These are phyloP conservation scores for Polyploca ridens DNA, from an alignment of 2,888 invertebrate genomes.

Conservation along the genomic window DNA sequence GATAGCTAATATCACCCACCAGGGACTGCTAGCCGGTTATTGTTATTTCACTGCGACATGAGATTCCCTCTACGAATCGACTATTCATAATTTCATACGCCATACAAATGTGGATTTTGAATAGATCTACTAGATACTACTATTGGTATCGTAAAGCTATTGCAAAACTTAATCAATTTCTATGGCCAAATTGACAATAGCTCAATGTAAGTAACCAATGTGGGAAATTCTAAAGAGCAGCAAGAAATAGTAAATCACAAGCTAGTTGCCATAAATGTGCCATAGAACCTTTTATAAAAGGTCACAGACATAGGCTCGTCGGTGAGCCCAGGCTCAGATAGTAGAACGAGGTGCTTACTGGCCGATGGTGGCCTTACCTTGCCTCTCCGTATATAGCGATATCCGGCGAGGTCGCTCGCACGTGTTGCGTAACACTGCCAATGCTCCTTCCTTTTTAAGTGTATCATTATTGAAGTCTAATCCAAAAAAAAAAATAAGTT, in stretches of 20 bases:
- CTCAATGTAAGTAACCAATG: too few species aligned
- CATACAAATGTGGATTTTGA: too few species aligned
- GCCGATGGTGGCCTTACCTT: slow-evolving; percentile 72
- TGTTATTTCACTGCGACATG: background rate
- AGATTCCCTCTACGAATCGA: background rate
- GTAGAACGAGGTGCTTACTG: slow-evolving; percentile 57
- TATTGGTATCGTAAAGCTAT: too few species aligned
- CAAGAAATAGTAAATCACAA: background rate
- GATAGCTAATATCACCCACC: too few species aligned
- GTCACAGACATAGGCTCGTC: background rate
- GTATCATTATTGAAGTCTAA: slow-evolving; percentile 49
- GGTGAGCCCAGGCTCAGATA: background rate
- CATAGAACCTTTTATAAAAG: background rate
- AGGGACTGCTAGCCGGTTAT: too few species aligned
- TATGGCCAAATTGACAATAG: background rate
- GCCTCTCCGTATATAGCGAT: slow-evolving; percentile 72
- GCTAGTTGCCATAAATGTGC: background rate
- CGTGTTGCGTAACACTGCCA: slow-evolving; percentile 62
- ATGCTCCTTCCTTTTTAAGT: slow-evolving; percentile 60
- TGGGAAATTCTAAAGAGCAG: background rate
- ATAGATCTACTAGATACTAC: too few species aligned
- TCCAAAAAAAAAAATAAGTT: slow-evolving; percentile 36
- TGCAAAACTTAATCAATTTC: background rate
- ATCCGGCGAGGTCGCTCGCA: slow-evolving; percentile 69
- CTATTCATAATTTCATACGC: too few species aligned